phyloP scores from a whole-genome alignment of 2,888 invertebrate species.

The Coenonympha arcania region DNA sequence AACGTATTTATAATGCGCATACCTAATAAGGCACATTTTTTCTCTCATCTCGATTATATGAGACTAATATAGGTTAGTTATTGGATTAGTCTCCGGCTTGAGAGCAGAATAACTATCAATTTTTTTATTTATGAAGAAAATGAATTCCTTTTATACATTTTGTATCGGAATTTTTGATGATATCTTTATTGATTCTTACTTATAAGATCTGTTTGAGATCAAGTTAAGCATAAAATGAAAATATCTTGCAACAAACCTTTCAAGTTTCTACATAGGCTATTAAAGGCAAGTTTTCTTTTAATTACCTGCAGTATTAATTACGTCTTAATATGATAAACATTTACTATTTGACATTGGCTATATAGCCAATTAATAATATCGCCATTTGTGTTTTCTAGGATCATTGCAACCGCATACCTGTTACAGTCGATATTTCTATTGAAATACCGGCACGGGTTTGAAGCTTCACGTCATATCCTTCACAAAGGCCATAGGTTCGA shows the following conservation, averaged over 20 bases:
- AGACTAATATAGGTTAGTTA: no score
- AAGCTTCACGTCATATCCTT: not conserved
- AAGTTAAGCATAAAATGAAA: no score
- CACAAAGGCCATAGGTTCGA: not conserved
- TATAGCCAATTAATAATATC: slow-evolving; percentile 21
- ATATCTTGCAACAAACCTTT: no score
- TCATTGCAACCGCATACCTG: slow-evolving; percentile 4
- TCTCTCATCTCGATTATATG: no score
- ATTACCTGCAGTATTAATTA: slow-evolving; percentile 24
- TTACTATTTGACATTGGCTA: slow-evolving; percentile 29
- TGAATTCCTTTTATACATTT: no score
- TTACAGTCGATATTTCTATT: not conserved
- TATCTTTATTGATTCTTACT: no score
- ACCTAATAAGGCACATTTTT: no score
- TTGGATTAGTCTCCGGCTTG: no score
- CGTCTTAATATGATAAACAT: slow-evolving; percentile 25
- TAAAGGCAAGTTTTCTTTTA: slow-evolving; percentile 17
- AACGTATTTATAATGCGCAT: no score
- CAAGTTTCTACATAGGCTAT: slow-evolving; percentile 11
- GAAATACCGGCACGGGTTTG: not conserved
- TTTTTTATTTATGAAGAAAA: no score
- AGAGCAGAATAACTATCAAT: no score
- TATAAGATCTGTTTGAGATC: no score
- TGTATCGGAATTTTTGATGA: not conserved
- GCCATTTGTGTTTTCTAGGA: slow-evolving; percentile 16